Evolutionary conservation across 2,888 invertebrate genomes (phyloP), one percentile per base, ranked within the genome.

Genomic region (Laothoe populi): DNA sequence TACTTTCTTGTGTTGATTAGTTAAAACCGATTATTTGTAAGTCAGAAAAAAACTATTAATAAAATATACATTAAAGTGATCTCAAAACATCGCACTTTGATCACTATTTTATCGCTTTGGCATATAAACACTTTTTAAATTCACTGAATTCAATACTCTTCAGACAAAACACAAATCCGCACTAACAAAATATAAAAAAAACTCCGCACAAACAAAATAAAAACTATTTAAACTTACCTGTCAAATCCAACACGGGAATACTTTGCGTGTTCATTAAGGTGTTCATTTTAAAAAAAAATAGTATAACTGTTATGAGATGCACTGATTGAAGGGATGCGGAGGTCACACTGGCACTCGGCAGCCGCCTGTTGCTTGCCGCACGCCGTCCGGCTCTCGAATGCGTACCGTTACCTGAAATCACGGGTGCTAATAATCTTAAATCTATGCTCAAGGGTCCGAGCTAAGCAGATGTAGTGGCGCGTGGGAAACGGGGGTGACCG

Each of bases 401-500:
- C 81, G 73, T 82, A 72, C 79, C 81, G 83, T 78, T 78, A 78
- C 66, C 65, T 68, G 68, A 74, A 85, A 86, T 86, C 86, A 82
- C 74, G 71, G 81, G 78, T 69, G 66, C 75, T 79, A 44, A 81
- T 79, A 79, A 80, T 77, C 75, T 77, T 63, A 65, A 60, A 61
- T 53, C 59, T 64, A 40, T 61, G 62, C 62, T 69, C 69, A 77
- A 82, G 83, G 82, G 83, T 79, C 79, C 76, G 73, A 74, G 62
- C 19, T 44, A 67, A 71, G 78, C 83, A 83, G 82, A 82, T 82
- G 82, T 72, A 72, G 72, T 74, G 77, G 72, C 76, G 78, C 81
- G 84, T 84, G 84, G 82, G 86, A 84, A 84, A 78, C 73, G 82
- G 78, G 82, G 83, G 82, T 77, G 81, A 75, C 74, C 60, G 64